Percentiles rank a stretch among this genome's conserved stretches.
Conservation (phyloP, 2,797 vertebrate species). For the Chromis chromis region DNA sequence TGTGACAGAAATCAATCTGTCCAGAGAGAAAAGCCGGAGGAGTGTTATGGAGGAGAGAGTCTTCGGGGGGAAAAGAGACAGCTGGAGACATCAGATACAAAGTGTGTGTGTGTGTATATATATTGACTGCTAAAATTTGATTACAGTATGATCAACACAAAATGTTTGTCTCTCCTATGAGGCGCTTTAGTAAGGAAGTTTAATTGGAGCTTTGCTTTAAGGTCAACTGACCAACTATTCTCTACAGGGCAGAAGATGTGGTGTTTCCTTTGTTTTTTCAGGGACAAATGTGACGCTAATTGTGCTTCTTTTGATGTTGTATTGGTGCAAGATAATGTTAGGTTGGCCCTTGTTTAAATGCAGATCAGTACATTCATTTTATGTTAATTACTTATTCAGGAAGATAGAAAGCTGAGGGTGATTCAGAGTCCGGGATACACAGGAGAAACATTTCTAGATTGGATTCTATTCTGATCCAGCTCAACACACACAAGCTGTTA, state of each 20-base stretch:
- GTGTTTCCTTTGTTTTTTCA: not conserved
- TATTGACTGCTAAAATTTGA: conserved; percentile 42
- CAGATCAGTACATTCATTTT: conserved; percentile 20
- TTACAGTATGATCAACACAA: conserved; percentile 43
- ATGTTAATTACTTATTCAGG: conserved; percentile 54
- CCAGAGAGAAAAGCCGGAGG: conserved; percentile 51
- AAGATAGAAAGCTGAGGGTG: conserved; percentile 40
- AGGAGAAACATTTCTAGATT: conserved; percentile 27
- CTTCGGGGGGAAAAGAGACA: conserved; percentile 9
- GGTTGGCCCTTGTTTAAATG: not conserved
- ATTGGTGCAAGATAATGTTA: not conserved
- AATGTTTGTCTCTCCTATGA: conserved; percentile 13
- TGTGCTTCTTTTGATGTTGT: conserved; percentile 12
- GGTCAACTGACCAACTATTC: conserved; percentile 1
- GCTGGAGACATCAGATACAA: conserved; percentile 45
- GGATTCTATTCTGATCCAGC: conserved; percentile 42
- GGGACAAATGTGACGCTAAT: not conserved
- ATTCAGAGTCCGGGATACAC: conserved; percentile 29
- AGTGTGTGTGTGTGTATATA: not conserved
- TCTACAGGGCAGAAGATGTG: not conserved
- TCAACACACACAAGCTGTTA: conserved; percentile 7
- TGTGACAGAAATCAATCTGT: conserved; percentile 80
- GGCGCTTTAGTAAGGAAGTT: conserved; percentile 13
- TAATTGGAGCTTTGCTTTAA: conserved; percentile 32
- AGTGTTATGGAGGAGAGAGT: conserved; percentile 21